phyloP scores from a whole-genome alignment of 2,888 invertebrate genomes.

The Mayetiola destructor region DNA sequence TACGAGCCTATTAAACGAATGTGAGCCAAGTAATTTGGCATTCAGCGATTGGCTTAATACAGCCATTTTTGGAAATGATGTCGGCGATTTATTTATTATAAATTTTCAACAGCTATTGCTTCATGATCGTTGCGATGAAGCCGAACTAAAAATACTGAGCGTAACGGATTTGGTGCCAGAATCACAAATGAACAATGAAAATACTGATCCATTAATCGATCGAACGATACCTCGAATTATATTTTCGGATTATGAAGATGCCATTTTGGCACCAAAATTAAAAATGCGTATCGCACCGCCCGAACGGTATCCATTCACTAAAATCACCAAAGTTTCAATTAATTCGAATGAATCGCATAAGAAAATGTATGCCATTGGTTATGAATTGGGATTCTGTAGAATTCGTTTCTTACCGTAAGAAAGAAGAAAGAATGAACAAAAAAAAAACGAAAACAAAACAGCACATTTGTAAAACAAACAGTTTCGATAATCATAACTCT shows the following conservation, averaged over 20 bases:
- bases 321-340: conserved; percentile 26
- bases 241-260: not conserved
- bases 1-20: not conserved
- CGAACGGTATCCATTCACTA: conserved; percentile 22
- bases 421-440: not conserved
- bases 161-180: not conserved
- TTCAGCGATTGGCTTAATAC: conserved; percentile 18
- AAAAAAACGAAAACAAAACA: not conserved
- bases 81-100: conserved; percentile 16
- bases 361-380: conserved; percentile 27
- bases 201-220: not conserved
- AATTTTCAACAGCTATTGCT: conserved; percentile 15
- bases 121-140: not conserved
- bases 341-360: conserved; percentile 26
- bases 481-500: not conserved
- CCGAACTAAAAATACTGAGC: not conserved
- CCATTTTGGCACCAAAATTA: not conserved
- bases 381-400: conserved; percentile 28
- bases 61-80: conserved; percentile 11
- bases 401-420: conserved; percentile 6
- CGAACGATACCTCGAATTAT: not conserved
- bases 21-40: not conserved
- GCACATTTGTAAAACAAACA: conserved; percentile 6
- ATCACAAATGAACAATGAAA: not conserved
- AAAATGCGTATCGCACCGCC: conserved; percentile 20